These are phyloP conservation scores for Pyrgus malvae DNA, from an alignment of 2,888 invertebrate genomes.

Conservation along the genomic window DNA sequence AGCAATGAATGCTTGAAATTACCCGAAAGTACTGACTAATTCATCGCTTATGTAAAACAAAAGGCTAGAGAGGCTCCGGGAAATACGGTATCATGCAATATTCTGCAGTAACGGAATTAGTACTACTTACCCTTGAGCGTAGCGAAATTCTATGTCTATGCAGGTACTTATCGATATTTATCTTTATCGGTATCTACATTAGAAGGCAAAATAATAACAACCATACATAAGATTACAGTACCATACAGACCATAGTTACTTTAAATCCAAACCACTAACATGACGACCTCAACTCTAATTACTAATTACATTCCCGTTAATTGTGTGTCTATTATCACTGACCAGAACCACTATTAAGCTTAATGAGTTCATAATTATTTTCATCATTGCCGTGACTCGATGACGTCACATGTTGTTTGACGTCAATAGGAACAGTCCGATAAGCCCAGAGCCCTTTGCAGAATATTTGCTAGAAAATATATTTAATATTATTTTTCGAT, in stretches of 20 bases:
- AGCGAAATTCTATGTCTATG: too few species aligned
- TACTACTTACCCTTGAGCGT: too few species aligned
- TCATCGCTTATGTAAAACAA: too few species aligned
- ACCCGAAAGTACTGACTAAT: too few species aligned
- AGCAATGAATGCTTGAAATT: too few species aligned
- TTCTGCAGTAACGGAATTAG: too few species aligned
- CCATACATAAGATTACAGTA: neutral
- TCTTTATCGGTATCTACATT: too few species aligned
- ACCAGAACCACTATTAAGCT: slow-evolving; percentile 13
- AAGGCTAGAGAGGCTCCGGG: too few species aligned
- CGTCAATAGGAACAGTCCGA: slow-evolving; percentile 20
- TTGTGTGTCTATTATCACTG: slow-evolving; percentile 18
- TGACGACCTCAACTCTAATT: slow-evolving; percentile 11
- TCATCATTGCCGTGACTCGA: slow-evolving; percentile 21
- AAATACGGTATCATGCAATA: too few species aligned
- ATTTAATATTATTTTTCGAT: too few species aligned
- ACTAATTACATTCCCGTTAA: slow-evolving; percentile 20
- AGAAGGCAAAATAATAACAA: neutral
- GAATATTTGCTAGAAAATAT: slow-evolving; percentile 3
- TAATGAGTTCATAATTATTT: slow-evolving; percentile 27
- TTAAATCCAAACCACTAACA: neutral
- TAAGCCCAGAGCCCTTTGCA: slow-evolving; percentile 19
- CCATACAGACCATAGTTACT: neutral
- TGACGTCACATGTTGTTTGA: slow-evolving; percentile 13
- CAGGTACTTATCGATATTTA: too few species aligned